phyloP scores from a whole-genome alignment of 2,113 vertebrate genomes.

The Sakesphorus luctuosus region DNA sequence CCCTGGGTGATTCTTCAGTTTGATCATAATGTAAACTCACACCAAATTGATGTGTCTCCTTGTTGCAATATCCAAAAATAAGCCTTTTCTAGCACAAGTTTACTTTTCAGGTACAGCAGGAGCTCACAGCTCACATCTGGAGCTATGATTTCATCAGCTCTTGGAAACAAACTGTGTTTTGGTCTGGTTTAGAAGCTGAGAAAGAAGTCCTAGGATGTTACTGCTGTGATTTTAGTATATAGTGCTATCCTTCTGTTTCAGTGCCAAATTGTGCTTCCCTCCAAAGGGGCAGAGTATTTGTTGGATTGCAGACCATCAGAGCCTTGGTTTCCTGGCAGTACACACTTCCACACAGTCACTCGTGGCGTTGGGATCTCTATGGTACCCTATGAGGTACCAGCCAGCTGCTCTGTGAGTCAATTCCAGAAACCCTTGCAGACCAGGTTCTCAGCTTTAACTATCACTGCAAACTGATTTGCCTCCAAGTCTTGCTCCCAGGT shows the following conservation, averaged over 20 bases:
- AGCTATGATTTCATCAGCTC: not conserved
- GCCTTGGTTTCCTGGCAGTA: not conserved
- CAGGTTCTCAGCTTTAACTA: not conserved
- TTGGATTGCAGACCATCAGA: not conserved
- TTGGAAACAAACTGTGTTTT: not conserved
- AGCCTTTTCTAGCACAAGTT: not conserved
- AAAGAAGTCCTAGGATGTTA: not conserved
- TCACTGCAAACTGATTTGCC: not conserved
- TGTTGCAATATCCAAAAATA: not conserved
- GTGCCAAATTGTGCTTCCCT: not conserved
- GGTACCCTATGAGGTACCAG: not conserved
- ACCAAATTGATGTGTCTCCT: not conserved
- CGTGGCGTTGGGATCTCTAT: rapidly evolving
- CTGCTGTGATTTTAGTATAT: not conserved
- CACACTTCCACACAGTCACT: not conserved
- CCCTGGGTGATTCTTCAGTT: not conserved
- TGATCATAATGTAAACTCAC: not conserved
- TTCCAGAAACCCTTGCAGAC: not conserved
- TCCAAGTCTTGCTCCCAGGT: not conserved
- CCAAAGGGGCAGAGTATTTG: not conserved
- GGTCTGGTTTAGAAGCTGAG: not conserved
- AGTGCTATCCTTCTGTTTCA: not conserved
- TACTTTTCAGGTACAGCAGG: not conserved
- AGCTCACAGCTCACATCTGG: not conserved
- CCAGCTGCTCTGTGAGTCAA: not conserved